These are phyloP conservation scores for Sebastes kiyomatsui DNA, from an alignment of 2,797 vertebrate species.

Conservation along the genomic window DNA sequence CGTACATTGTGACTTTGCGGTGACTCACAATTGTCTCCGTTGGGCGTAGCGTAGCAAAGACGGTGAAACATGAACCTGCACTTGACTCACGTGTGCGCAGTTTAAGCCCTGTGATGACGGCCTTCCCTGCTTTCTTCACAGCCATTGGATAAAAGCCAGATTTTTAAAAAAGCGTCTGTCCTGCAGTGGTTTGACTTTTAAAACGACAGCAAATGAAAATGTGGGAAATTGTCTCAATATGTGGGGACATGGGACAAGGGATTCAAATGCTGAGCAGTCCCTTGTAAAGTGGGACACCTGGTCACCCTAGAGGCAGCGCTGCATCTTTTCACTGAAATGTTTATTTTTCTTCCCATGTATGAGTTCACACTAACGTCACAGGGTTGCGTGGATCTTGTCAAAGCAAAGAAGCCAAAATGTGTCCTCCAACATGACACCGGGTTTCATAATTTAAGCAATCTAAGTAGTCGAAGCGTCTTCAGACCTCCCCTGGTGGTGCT, in stretches of 20 bases:
- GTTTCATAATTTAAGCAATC: neutral
- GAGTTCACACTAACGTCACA: neutral
- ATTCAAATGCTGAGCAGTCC: too few relatives aligned
- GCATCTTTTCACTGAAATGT: neutral
- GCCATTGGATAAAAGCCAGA: too few relatives aligned
- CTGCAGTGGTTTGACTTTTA: too few relatives aligned
- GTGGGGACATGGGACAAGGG: too few relatives aligned
- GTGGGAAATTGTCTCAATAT: too few relatives aligned
- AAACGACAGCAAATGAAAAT: rapidly evolving
- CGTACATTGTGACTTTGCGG: rapidly evolving
- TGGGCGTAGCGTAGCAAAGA: too few relatives aligned
- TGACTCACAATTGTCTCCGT: too few relatives aligned
- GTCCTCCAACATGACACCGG: neutral
- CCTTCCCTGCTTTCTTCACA: too few relatives aligned
- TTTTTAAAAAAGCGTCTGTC: too few relatives aligned
- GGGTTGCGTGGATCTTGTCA: neutral
- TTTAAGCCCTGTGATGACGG: rapidly evolving
- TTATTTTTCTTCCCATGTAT: neutral
- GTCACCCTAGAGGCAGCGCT: neutral
- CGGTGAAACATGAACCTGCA: too few relatives aligned
- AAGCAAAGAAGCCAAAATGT: neutral
- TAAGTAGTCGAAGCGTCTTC: neutral
- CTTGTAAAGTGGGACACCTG: too few relatives aligned
- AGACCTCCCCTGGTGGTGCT: slow-evolving; percentile 8
- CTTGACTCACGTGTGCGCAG: too few relatives aligned